Evolutionary conservation across 2,113 vertebrate genomes (phyloP), one percentile per base, ranked within the genome.

Genomic region (Tapirus terrestris): DNA sequence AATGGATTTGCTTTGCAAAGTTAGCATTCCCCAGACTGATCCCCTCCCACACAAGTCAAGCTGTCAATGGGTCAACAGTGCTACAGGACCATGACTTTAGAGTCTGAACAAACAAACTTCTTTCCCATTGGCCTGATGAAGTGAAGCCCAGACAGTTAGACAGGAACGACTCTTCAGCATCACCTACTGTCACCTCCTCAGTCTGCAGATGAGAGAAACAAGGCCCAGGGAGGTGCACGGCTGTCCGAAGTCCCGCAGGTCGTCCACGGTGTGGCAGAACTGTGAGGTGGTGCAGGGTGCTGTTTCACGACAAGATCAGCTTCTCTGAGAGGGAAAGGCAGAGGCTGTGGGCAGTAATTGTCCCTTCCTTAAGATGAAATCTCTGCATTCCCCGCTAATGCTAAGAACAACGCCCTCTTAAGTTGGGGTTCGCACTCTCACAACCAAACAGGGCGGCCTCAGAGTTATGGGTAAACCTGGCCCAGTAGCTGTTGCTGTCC

Each of bases 221-320:
- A 51, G 45, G 36, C 8, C 1, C 21, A 43, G 45, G 8, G 13
- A 13, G 1, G 29, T 18, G 0, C 8, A 16, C 8, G 6, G 39
- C 21, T 73, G 13, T 39, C 43, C 39, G 10, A 39, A 72, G 13
- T 43, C 25, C 43, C 72, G 23, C 1, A 2, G 16, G 12, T 18
- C 18, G 5, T 51, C 72, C 72, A 36, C 1, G 4, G 7, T 8
- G 1, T 1, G 60, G 3, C 5, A 81, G 45, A 31, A 31, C 29
- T 1, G 1, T 17, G 36, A 60, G 9, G 10, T 21, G 1, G 0
- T 31, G 2, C 7, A 21, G 23, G 18, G 10, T 31, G 16, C 63
- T 17, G 51, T 29, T 61, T 90, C 20, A 39, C 61, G 27, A 48
- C 81, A 13, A 92, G 20, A n/a, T 17, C 17, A 29, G 17, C 14